Base-by-base conservation (phyloP, 2,888 invertebrate species). In the Drosophila birchii region DNA sequence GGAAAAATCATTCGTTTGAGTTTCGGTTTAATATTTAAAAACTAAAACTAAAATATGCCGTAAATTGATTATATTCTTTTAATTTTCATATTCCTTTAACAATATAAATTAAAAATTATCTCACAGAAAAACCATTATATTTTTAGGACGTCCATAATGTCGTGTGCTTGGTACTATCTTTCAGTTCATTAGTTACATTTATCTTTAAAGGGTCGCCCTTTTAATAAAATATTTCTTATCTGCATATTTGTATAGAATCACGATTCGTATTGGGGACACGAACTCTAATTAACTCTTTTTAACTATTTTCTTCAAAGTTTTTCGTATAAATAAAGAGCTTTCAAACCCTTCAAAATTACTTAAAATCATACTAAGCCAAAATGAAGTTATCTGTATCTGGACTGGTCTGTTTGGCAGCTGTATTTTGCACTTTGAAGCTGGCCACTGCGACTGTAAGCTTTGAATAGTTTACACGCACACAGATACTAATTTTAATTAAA, bases 251-350 rank as follows among this genome's bases (percentile, higher is more conserved):
- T 26, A 26, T 26, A 16, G 16, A 11, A 20, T 5, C 51, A 51
- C 51, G 51, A 23, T 51, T 51, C 16, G 16, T 51, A 51, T 51
- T 36, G 51, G 6, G 11, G 16, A 16, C 51, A 51, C 51, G 34
- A 51, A 20, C 16, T n/a, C n/a, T n/a, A n/a, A n/a, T n/a, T n/a
- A n/a, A n/a, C n/a, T 23, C 9, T 3, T 5, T 5, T 9, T 34
- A 34, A 8, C 16, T 11, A 3, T 36, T 36, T 11, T 23, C 20
- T 3, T 9, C 3, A 34, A 20, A 11, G 6, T 51, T 20, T 16
- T 16, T 9, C 1, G 23, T 36, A 53, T 53, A 53, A 36, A 53
- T 53, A 36, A 23, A 23, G 6, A 3, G 6, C 5, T 23, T 34
- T 20, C 1, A 16, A 16, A 3, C 20, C 6, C 9, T 34, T 23